Evolutionary conservation across 2,113 vertebrate genomes (phyloP).

Genomic region (Coracopsis vasa): DNA sequence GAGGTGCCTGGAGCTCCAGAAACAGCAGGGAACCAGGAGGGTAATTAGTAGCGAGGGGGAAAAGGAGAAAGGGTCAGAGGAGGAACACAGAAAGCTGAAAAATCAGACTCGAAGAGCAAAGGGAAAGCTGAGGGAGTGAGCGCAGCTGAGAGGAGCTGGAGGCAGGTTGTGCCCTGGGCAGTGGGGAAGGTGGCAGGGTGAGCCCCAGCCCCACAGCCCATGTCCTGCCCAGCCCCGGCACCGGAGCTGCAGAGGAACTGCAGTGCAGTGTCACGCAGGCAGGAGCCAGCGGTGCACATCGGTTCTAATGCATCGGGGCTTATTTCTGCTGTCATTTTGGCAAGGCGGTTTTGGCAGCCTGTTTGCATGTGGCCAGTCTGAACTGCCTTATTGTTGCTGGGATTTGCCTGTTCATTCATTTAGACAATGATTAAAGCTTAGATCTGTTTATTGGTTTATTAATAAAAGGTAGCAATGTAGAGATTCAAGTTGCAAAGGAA

Average conservation of each 20-base stretch:
- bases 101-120: background rate
- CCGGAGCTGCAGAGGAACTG: background rate
- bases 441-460: background rate
- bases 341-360: too few relatives aligned
- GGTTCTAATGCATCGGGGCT: rapidly evolving
- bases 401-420: background rate
- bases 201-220: background rate
- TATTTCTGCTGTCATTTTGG: rapidly evolving
- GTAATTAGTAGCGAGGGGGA: background rate
- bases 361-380: background rate
- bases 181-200: background rate
- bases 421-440: background rate
- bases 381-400: background rate
- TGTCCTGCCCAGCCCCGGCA: background rate
- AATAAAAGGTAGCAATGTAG: background rate
- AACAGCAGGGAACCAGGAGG: background rate
- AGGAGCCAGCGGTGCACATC: rapidly evolving
- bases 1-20: background rate
- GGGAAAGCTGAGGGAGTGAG: rapidly evolving
- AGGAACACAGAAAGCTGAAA: background rate
- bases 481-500: background rate
- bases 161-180: background rate
- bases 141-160: background rate
- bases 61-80: background rate
- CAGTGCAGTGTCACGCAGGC: rapidly evolving